phyloP scores from a whole-genome alignment of 2,888 invertebrate species.

The Nomada ferruginata region DNA sequence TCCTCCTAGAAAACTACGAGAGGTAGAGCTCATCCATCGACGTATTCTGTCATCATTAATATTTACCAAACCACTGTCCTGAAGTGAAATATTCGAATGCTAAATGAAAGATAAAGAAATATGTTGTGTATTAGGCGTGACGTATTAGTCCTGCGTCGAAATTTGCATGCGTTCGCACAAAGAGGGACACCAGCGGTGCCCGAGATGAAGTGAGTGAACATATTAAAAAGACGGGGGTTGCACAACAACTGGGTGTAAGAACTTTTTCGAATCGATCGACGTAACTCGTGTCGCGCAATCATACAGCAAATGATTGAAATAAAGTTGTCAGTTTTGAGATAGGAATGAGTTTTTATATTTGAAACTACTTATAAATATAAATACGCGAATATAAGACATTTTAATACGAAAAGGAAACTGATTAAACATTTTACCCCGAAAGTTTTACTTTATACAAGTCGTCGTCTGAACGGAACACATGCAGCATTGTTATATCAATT shows the following conservation, averaged over 20 bases:
- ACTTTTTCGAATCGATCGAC: slow-evolving; percentile 56
- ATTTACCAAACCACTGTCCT: slow-evolving; percentile 37
- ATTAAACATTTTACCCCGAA: slow-evolving; percentile 30
- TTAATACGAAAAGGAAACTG: slow-evolving; percentile 35
- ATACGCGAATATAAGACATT: slow-evolving; percentile 38
- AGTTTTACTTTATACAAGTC: slow-evolving; percentile 16
- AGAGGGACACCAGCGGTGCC: slow-evolving; percentile 36
- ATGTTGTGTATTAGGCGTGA: slow-evolving; percentile 12
- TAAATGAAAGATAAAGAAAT: neutral
- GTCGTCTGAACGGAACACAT: neutral
- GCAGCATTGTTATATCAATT: slow-evolving; percentile 34
- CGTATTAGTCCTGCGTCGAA: slow-evolving; percentile 38
- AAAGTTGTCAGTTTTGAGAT: slow-evolving; percentile 75
- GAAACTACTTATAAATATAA: slow-evolving; percentile 43
- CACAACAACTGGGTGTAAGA: slow-evolving; percentile 59
- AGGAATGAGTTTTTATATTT: slow-evolving; percentile 64
- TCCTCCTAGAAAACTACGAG: slow-evolving; percentile 51
- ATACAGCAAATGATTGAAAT: slow-evolving; percentile 67
- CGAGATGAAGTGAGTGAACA: slow-evolving; percentile 38
- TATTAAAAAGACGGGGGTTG: slow-evolving; percentile 12
- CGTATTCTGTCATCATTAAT: slow-evolving; percentile 48
- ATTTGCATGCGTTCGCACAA: slow-evolving; percentile 51
- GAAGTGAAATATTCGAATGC: slow-evolving; percentile 37
- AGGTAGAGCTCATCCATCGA: slow-evolving; percentile 28
- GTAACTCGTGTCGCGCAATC: slow-evolving; percentile 66